Evolutionary conservation across 1,140 invertebrate genomes (phyloP).

Genomic region (Ostrea denselamellosa): DNA sequence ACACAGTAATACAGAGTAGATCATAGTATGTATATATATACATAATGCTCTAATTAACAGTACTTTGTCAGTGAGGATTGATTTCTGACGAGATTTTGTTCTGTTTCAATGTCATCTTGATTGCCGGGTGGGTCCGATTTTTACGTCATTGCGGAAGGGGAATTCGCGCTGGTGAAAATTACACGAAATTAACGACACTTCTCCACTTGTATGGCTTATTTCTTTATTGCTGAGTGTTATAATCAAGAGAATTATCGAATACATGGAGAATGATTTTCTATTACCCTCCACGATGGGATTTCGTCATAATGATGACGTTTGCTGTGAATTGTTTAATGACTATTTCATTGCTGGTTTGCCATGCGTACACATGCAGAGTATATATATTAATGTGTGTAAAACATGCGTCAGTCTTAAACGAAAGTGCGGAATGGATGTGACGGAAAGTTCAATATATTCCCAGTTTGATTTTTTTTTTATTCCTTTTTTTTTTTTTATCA

Average conservation of each 20-base stretch:
- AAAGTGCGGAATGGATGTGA: background rate
- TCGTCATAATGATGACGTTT: conserved; percentile 24
- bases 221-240: conserved; percentile 23
- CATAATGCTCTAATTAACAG: conserved; percentile 32
- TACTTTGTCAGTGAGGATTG: conserved; percentile 20
- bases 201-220: background rate
- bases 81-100: conserved; percentile 27
- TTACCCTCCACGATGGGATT: background rate
- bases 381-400: background rate
- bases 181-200: background rate
- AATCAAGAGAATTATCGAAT: conserved; percentile 31
- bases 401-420: background rate
- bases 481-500: no score
- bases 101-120: conserved; percentile 26
- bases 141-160: conserved; percentile 22
- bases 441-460: no score
- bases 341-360: background rate
- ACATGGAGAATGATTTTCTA: conserved; percentile 5
- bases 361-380: no score
- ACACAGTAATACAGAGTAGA: background rate
- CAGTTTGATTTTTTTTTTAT: no score
- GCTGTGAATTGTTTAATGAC: background rate
- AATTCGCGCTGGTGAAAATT: conserved; percentile 32
- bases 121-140: conserved; percentile 5
- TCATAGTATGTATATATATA: background rate